Evolutionary conservation across 2,797 vertebrate species (phyloP).

Genomic region (Amblyraja radiata): DNA sequence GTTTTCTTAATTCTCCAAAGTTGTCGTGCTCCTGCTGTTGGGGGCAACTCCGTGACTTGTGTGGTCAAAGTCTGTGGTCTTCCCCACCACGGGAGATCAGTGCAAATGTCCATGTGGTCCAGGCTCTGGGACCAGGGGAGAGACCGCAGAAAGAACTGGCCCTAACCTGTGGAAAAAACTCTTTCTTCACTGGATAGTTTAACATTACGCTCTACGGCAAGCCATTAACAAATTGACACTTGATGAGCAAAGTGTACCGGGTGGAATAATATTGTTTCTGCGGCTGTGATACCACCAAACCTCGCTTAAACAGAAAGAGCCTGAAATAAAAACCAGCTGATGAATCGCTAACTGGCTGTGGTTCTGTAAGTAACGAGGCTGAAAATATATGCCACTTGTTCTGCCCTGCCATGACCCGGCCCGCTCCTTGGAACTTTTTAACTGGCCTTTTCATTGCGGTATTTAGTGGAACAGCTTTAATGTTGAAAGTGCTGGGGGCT

Average conservation of each 20-base stretch:
- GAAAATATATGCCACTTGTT: slow-evolving; percentile 44
- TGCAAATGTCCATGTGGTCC: neutral
- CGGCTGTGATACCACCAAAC: too few relatives aligned
- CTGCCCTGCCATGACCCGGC: slow-evolving; percentile 48
- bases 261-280: neutral
- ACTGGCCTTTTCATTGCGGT: slow-evolving; percentile 54
- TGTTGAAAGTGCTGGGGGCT: slow-evolving; percentile 61
- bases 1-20: slow-evolving; percentile 97
- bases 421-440: slow-evolving; percentile 47
- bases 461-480: slow-evolving; percentile 68
- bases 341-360: neutral
- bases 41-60: slow-evolving; percentile 75
- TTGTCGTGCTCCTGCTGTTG: slow-evolving; percentile 84
- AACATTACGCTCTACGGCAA: neutral
- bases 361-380: slow-evolving; percentile 19
- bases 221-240: neutral
- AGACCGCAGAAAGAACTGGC: slow-evolving; percentile 12
- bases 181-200: neutral
- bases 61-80: slow-evolving; percentile 80
- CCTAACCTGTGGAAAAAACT: neutral
- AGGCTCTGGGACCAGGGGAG: neutral
- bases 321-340: neutral
- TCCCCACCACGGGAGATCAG: slow-evolving; percentile 55
- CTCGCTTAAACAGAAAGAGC: neutral
- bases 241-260: neutral